These are phyloP conservation scores for Sebastes trivittatus DNA, from an alignment of 2,797 vertebrate species.

Conservation along the genomic window DNA sequence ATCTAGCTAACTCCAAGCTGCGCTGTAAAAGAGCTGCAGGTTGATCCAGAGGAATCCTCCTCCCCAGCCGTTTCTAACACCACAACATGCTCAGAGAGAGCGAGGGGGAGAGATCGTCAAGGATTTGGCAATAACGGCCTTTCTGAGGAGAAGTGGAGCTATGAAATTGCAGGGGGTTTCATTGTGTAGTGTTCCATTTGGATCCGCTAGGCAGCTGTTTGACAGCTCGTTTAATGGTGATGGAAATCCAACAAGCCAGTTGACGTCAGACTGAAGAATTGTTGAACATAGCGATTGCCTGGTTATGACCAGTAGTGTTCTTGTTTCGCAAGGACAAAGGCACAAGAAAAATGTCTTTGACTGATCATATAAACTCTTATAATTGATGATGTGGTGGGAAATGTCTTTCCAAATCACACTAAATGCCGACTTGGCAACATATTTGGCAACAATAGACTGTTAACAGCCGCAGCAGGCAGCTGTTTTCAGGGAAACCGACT, in stretches of 20 bases:
- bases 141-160: conserved; percentile 2
- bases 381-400: not conserved
- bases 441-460: not conserved
- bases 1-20: conserved; percentile 40
- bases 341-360: not conserved
- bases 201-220: conserved; percentile 7
- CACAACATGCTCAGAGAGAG: conserved; percentile 16
- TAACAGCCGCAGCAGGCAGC: not conserved
- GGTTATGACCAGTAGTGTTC: not conserved
- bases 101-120: conserved; percentile 8
- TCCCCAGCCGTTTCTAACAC: conserved; percentile 11
- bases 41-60: conserved; percentile 38
- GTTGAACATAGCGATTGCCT: not conserved
- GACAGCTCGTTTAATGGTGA: not conserved
- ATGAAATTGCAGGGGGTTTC: conserved; percentile 14
- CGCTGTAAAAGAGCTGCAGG: conserved; percentile 17
- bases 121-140: conserved; percentile 46
- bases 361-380: not conserved
- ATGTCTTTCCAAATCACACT: not conserved
- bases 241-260: not conserved
- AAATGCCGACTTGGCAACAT: not conserved
- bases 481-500: not conserved
- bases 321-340: not conserved
- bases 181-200: conserved; percentile 29
- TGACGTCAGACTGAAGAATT: not conserved